Evolutionary conservation across 2,888 invertebrate genomes (phyloP).

Genomic region (Adelphocoris suturalis): DNA sequence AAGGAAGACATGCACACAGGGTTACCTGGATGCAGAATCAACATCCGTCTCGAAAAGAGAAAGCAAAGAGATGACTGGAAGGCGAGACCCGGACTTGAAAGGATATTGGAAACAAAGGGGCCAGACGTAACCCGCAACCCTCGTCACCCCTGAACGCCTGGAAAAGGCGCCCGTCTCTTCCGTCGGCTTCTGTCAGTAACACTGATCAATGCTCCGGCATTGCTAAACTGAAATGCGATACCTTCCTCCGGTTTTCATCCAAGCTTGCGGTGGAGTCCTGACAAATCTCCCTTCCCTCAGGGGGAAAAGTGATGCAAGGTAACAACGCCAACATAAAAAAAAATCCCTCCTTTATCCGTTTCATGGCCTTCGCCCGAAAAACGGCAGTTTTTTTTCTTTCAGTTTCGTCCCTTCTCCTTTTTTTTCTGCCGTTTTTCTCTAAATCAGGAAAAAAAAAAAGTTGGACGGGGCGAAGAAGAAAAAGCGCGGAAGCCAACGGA

Average conservation of each 20-base stretch:
- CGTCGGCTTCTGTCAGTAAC: constrained; percentile 51
- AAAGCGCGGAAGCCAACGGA: constrained; percentile 26
- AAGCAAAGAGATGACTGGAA: background rate
- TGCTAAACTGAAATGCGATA: constrained; percentile 35
- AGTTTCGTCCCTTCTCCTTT: background rate
- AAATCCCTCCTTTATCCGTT: background rate
- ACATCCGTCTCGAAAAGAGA: constrained; percentile 1
- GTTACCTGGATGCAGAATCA: constrained; percentile 21
- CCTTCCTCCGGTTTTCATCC: background rate
- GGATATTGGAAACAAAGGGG: constrained; percentile 42
- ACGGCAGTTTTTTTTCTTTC: background rate
- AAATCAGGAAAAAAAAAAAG: background rate
- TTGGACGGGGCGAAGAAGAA: background rate
- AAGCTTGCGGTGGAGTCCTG: background rate
- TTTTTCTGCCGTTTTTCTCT: background rate
- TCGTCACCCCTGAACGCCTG: constrained; percentile 33
- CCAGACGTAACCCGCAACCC: background rate
- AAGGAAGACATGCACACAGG: background rate
- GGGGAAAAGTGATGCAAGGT: constrained; percentile 6
- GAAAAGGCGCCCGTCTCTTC: constrained; percentile 13
- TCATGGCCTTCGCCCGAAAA: background rate
- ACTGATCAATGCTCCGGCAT: constrained; percentile 49
- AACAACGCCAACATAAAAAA: constrained; percentile 13
- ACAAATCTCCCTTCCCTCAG: background rate
- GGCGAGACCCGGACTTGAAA: constrained; percentile 25